Evolutionary conservation across 2,888 invertebrate species (phyloP).

Genomic region (Leucania comma): DNA sequence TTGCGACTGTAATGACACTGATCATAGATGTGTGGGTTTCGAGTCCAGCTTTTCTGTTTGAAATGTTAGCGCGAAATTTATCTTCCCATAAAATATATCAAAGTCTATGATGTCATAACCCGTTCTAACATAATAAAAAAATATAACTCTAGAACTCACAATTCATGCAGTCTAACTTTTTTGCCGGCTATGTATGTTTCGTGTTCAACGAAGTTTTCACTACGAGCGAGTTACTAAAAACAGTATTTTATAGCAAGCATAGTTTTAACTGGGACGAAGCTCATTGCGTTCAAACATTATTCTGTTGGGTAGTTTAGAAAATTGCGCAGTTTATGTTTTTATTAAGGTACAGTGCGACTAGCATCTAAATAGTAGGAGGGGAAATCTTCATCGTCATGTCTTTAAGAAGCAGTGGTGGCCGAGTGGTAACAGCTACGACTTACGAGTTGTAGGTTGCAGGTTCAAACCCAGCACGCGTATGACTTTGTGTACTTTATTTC

Average conservation of each 20-base stretch:
- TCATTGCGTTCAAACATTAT: conserved; percentile 42
- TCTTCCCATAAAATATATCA: no score
- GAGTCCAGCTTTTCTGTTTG: no score
- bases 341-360: not conserved
- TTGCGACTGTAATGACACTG: no score
- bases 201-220: conserved; percentile 57
- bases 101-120: conserved; percentile 31
- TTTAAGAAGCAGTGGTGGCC: no score
- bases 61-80: no score
- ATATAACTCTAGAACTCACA: conserved; percentile 36
- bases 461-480: no score
- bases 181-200: conserved; percentile 39
- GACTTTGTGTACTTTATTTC: no score
- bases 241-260: conserved; percentile 57
- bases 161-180: conserved; percentile 57
- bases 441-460: no score
- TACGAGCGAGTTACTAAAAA: conserved; percentile 58
- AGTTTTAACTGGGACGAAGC: conserved; percentile 57
- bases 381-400: no score
- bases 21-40: no score
- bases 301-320: conserved; percentile 36
- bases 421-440: no score
- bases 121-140: conserved; percentile 36
- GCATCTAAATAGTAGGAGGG: not conserved
- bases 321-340: conserved; percentile 10